These are phyloP conservation scores for Zaprionus tsacasi DNA, from an alignment of 1,140 invertebrate genomes.

Conservation along the genomic window DNA sequence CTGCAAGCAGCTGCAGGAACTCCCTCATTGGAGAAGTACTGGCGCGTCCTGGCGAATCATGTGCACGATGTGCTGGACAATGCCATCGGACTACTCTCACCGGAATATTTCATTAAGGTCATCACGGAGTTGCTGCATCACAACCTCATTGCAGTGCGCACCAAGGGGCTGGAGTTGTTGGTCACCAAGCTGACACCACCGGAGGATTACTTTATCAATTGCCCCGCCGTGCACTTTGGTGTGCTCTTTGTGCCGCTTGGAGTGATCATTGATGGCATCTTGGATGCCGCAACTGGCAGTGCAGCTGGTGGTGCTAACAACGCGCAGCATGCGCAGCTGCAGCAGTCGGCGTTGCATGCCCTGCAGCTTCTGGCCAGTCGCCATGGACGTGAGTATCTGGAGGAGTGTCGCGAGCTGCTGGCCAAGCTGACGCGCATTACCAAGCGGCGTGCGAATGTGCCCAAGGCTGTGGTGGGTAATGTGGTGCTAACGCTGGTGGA, in stretches of 20 bases:
- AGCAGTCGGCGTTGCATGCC: slow-evolving; percentile 92
- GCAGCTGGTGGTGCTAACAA: slow-evolving; percentile 45
- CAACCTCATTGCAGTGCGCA: slow-evolving; percentile 88
- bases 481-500: slow-evolving; percentile 93
- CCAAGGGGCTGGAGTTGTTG: slow-evolving; percentile 93
- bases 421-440: slow-evolving; percentile 87
- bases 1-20: slow-evolving; percentile 73
- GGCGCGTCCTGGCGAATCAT: slow-evolving; percentile 91
- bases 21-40: slow-evolving; percentile 88
- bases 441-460: slow-evolving; percentile 86
- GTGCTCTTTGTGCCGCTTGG: slow-evolving; percentile 87
- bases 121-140: slow-evolving; percentile 89
- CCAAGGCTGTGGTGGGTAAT: slow-evolving; percentile 89
- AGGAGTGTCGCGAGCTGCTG: slow-evolving; percentile 88
- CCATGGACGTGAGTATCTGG: slow-evolving; percentile 87
- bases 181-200: slow-evolving; percentile 91
- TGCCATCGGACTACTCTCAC: slow-evolving; percentile 91
- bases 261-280: slow-evolving; percentile 87
- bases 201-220: slow-evolving; percentile 86
- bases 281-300: slow-evolving; percentile 83
- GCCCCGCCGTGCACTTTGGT: slow-evolving; percentile 85
- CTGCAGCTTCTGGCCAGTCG: slow-evolving; percentile 91
- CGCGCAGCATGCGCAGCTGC: slow-evolving; percentile 87
- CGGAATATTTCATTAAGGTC: slow-evolving; percentile 91
- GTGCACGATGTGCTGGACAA: slow-evolving; percentile 91